Base-by-base conservation (phyloP, 2,113 vertebrate species). In the Xiphophorus hellerii region DNA sequence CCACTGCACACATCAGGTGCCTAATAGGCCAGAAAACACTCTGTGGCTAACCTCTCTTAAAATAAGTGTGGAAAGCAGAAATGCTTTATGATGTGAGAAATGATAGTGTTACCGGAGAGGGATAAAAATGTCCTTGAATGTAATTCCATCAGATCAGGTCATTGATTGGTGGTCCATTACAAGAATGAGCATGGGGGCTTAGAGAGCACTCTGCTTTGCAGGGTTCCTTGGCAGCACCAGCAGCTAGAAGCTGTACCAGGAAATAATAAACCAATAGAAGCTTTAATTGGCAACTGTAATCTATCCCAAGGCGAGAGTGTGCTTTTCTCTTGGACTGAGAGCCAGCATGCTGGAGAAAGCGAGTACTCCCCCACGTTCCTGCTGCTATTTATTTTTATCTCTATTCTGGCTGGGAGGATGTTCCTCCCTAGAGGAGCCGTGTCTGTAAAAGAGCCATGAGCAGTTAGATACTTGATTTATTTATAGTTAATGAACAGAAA, bases 161-260 rank as follows among this genome's bases (percentile, higher is more conserved):
- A 93, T 89, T 91, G 90, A 92, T 90, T 89, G 76, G 74, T n/a
- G 76, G 27, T 84, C 85, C 78, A 91, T 93, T 91, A 88, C 4
- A 62, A 39, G 75, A 71, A 71, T 78, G 58, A 80, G 87, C 78
- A 87, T 2, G 37, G 89, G 71, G 77, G 76, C 85, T 85, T 27
- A 13, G 89, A 87, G 85, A 89, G 67, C 69, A 65, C 76, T 92
- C 66, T 74, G 67, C 75, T 76, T 71, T 81, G 62, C 63, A 44
- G 4, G 5, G 82, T 74, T 81, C 84, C 88, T 51, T 51, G 7
- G n/a, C 51, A n/a, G 22, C 51, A 84, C 65, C 51, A 79, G 69
- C 81, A 76, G 67, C 48, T 44, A 80, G 69, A 70, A 66, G 76
- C 66, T 66, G 80, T 74, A 28, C 62, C 39, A 87, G 74, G 78